Evolutionary conservation across 2,113 vertebrate genomes (phyloP).

Genomic region (Prunella himalayana): DNA sequence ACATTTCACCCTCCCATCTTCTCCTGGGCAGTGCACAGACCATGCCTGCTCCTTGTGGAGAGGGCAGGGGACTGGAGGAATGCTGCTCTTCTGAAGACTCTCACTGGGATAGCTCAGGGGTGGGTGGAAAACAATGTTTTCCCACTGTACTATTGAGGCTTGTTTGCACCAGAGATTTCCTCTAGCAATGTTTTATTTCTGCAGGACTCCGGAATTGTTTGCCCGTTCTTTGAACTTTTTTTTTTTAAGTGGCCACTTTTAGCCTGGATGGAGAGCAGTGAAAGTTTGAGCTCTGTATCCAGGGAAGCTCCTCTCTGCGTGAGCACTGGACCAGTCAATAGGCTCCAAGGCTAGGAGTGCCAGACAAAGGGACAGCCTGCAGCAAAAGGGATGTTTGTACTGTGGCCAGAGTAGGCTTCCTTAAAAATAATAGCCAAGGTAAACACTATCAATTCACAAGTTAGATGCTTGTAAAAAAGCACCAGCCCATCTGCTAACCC

Average conservation of each 20-base stretch:
- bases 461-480: conserved; percentile 11
- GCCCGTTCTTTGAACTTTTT: background rate
- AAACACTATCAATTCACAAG: conserved; percentile 31
- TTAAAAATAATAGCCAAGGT: conserved; percentile 44
- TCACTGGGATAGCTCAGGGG: background rate
- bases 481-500: background rate
- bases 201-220: background rate
- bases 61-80: background rate
- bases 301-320: background rate
- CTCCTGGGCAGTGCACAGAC: background rate
- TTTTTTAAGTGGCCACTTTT: background rate
- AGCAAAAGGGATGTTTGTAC: conserved; percentile 38
- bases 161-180: background rate
- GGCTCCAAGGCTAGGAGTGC: background rate
- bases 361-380: conserved; percentile 30
- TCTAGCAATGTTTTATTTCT: background rate
- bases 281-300: background rate
- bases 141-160: background rate
- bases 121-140: background rate
- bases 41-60: background rate
- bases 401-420: background rate
- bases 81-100: background rate
- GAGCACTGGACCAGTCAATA: background rate
- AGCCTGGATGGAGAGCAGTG: background rate
- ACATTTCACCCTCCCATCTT: background rate